Evolutionary conservation across 2,113 vertebrate species (phyloP), one percentile per base, ranked within the genome.

Genomic region (Nyctereutes procyonoides): DNA sequence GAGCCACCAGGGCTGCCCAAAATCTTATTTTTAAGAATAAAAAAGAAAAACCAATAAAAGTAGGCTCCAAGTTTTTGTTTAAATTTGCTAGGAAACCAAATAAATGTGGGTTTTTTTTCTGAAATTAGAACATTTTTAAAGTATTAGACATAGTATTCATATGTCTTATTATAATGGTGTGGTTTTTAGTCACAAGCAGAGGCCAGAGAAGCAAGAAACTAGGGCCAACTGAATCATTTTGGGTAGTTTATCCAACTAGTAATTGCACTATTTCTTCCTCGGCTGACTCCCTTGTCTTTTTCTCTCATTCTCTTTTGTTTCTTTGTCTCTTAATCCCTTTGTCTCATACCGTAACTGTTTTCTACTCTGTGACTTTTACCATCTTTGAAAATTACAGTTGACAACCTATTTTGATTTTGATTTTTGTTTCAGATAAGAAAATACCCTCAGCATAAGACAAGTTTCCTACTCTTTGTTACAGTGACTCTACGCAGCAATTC

Each of bases 91-190:
- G 62, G 22, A 88, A 65, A 80, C 13, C 56, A 60, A 80, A 62
- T 93, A 32, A 90, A 12, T 84, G 11, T 62, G 56, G 56, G 38
- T 9, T 26, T 62, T 84, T 88, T 88, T 43, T 15, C 56, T 92
- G 55, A 84, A 92, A 81, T 81, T 80, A 65, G 56, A 89, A 58
- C 19, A 60, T 86, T 85, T 80, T 56, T 56, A 80, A 92, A 88
- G 2, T n/a, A 22, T 67, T 80, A 14, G 15, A n/a, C 12, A 48
- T 81, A 74, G 0, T 79, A 56, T 94, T 56, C 32, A 53, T 30
- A 82, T 84, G 67, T 77, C 87, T 91, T 84, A 62, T 56, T 43
- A n/a, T 81, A 93, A 51, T 22, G 24, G 24, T 26, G 5, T 83
- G 56, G 63, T 63, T 5, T 83, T 71, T 48, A 83, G 81, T 69